phyloP scores from a whole-genome alignment of 2,888 invertebrate genomes.

The Drosophila limbata region DNA sequence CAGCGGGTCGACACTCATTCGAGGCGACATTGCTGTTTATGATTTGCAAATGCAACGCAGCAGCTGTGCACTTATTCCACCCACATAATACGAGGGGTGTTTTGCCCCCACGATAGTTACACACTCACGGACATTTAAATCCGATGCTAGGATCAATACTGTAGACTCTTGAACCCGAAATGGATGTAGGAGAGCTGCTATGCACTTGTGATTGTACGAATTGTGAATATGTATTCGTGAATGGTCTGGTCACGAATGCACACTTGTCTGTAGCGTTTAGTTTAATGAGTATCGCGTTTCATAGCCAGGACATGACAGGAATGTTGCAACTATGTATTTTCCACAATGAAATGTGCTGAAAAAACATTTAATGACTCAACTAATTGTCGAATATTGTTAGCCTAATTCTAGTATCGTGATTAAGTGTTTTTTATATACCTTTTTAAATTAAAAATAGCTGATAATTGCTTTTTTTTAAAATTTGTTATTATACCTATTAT shows the following conservation, averaged over 20 bases:
- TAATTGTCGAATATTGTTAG: slow-evolving; percentile 26
- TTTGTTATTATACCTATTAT: no score
- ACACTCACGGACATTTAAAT: slow-evolving; percentile 6
- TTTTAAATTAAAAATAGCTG: no score
- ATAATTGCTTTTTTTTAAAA: no score
- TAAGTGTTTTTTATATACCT: background rate
- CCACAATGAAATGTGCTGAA: slow-evolving; percentile 12
- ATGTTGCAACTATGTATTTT: slow-evolving; percentile 5
- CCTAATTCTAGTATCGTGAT: background rate
- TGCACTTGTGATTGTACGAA: background rate
- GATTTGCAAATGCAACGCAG: slow-evolving; percentile 34
- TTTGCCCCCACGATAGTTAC: background rate
- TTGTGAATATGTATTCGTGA: background rate
- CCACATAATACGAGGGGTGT: background rate
- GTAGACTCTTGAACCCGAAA: slow-evolving; percentile 15
- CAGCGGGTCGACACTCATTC: background rate
- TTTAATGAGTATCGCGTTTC: slow-evolving; percentile 34
- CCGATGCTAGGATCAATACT: slow-evolving; percentile 10
- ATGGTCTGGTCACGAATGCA: slow-evolving; percentile 21
- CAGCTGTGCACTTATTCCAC: slow-evolving; percentile 25
- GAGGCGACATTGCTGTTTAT: slow-evolving; percentile 29
- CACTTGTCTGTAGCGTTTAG: slow-evolving; percentile 24
- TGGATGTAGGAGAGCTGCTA: slow-evolving; percentile 2
- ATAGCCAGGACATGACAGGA: slow-evolving; percentile 16
- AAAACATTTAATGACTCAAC: slow-evolving; percentile 18